Evolutionary conservation across 1,140 invertebrate species (phyloP).

Genomic region (Drosophila prosaltans): DNA sequence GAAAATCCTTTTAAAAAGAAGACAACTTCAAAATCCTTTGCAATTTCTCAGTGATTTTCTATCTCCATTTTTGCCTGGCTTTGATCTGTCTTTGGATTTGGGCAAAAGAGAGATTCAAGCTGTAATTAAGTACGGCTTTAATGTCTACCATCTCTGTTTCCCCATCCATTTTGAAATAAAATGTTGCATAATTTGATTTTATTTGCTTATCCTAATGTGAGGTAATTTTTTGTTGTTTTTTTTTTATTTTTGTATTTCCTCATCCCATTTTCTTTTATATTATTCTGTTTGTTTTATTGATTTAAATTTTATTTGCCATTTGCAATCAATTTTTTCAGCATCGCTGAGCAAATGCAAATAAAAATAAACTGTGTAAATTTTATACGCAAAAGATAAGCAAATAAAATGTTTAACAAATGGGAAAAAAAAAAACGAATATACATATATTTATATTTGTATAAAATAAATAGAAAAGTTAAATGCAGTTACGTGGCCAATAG

Average conservation of each 20-base stretch:
- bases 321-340: conserved; percentile 11
- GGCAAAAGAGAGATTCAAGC: neutral
- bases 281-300: conserved; percentile 2
- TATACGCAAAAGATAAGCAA: conserved; percentile 12
- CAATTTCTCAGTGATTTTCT: neutral
- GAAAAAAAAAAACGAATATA: neutral
- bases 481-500: neutral
- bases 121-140: conserved; percentile 23
- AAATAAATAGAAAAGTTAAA: conserved; percentile 5
- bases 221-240: conserved; percentile 4
- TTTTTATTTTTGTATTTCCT: neutral
- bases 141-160: neutral
- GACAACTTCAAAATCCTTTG: neutral
- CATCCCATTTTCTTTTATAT: neutral
- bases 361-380: conserved; percentile 12
- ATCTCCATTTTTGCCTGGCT: neutral
- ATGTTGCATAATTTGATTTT: conserved; percentile 6
- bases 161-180: no score
- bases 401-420: conserved; percentile 3
- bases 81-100: neutral
- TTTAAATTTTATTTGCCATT: conserved; percentile 13
- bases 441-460: neutral
- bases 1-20: conserved; percentile 22
- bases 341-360: conserved; percentile 1
- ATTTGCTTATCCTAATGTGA: conserved; percentile 10